Conservation (phyloP, 2,797 vertebrate genomes). For the Sphaeramia orbicularis region DNA sequence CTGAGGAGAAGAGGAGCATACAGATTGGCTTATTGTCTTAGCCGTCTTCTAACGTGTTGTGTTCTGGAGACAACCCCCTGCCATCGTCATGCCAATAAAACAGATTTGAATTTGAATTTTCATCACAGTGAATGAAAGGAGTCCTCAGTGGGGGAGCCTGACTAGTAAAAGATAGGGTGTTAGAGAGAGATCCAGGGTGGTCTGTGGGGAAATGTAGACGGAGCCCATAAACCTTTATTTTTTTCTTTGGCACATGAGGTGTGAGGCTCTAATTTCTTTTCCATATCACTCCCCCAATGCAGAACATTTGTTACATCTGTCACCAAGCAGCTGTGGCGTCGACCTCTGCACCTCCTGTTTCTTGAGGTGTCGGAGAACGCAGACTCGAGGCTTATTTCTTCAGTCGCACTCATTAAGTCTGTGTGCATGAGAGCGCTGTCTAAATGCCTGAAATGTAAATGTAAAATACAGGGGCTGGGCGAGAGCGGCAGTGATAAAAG, state of each 20-base stretch:
- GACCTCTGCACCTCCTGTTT: constrained; percentile 20
- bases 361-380: background rate
- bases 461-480: constrained; percentile 17
- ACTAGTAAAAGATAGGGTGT: constrained; percentile 9
- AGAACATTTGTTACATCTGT: constrained; percentile 48
- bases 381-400: constrained; percentile 8
- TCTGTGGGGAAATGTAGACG: constrained; percentile 26
- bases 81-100: constrained; percentile 68
- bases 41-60: constrained; percentile 63
- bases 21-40: constrained; percentile 78
- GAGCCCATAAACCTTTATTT: background rate
- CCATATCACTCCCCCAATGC: constrained; percentile 15
- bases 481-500: constrained; percentile 37
- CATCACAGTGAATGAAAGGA: constrained; percentile 47
- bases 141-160: constrained; percentile 25
- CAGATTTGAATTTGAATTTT: constrained; percentile 78
- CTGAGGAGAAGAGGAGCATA: constrained; percentile 38
- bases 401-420: constrained; percentile 36
- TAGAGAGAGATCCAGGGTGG: constrained; percentile 29
- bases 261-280: constrained; percentile 15
- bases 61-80: constrained; percentile 56
- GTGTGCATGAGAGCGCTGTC: constrained; percentile 25
- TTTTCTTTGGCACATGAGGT: background rate
- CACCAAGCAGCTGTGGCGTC: background rate
- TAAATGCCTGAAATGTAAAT: constrained; percentile 55